These are phyloP conservation scores for Glaucomys volans DNA, from an alignment of 2,113 vertebrate species.

Conservation along the genomic window DNA sequence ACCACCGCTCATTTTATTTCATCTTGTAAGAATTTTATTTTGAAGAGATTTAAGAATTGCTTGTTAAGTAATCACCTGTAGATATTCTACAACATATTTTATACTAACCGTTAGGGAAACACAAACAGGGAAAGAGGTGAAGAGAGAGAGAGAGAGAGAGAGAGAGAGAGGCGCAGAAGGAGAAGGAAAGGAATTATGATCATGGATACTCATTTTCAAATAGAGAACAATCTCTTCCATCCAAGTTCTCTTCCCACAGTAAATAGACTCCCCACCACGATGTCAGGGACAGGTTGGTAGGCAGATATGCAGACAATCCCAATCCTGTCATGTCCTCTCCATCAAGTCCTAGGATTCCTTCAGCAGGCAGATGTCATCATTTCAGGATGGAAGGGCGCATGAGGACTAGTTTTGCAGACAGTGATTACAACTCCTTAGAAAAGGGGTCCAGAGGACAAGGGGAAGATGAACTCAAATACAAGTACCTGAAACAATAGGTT, in stretches of 20 bases:
- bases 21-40: constrained; percentile 19
- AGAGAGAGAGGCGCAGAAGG: no score
- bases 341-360: not conserved
- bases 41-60: not conserved
- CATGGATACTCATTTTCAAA: not conserved
- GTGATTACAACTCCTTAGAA: not conserved
- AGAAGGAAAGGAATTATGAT: not conserved
- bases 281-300: not conserved
- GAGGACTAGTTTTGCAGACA: not conserved
- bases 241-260: not conserved
- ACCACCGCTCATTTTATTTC: not conserved
- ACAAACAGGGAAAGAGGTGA: not conserved
- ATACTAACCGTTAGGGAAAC: not conserved
- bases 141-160: not conserved
- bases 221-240: not conserved
- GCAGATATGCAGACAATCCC: not conserved
- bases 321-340: not conserved
- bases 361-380: not conserved
- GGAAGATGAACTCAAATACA: not conserved
- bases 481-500: not conserved
- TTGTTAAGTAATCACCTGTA: not conserved
- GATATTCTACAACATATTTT: not conserved
- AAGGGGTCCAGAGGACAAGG: not conserved
- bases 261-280: not conserved
- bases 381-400: fast-evolving